Percentiles rank a stretch among this genome's conserved stretches.
These are phyloP conservation scores for Hippocampus comes DNA, from an alignment of 2,113 vertebrate species.

Conservation along the genomic window DNA sequence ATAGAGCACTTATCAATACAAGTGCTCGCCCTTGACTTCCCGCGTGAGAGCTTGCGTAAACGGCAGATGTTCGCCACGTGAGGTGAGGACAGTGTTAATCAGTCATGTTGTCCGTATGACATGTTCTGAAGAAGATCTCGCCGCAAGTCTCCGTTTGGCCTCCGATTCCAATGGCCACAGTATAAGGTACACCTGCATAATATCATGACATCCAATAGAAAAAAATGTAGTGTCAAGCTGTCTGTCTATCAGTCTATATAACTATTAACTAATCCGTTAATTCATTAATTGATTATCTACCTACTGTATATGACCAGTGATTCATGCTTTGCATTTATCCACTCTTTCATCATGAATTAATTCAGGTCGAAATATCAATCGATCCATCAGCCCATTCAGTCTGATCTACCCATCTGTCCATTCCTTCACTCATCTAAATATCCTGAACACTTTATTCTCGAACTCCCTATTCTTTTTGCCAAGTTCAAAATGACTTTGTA, in stretches of 20 bases:
- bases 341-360: neutral
- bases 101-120: neutral
- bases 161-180: neutral
- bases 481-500: too few relatives aligned
- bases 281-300: too few relatives aligned
- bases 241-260: neutral
- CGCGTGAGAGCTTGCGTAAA: neutral
- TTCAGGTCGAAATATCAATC: neutral
- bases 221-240: neutral
- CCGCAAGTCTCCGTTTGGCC: neutral
- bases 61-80: neutral
- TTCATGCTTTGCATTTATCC: neutral
- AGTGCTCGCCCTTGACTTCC: neutral
- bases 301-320: neutral
- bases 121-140: neutral
- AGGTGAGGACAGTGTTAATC: neutral
- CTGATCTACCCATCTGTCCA: neutral
- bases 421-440: neutral
- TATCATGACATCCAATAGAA: neutral
- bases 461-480: too few relatives aligned
- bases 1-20: neutral
- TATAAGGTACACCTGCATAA: neutral
- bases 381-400: neutral
- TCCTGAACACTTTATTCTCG: neutral
- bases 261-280: neutral